A percentile compares a stretch with the other conserved stretches of the same genome.
Evolutionary conservation across 1,140 invertebrate genomes (phyloP).

Genomic region (Trichogramma pretiosum): DNA sequence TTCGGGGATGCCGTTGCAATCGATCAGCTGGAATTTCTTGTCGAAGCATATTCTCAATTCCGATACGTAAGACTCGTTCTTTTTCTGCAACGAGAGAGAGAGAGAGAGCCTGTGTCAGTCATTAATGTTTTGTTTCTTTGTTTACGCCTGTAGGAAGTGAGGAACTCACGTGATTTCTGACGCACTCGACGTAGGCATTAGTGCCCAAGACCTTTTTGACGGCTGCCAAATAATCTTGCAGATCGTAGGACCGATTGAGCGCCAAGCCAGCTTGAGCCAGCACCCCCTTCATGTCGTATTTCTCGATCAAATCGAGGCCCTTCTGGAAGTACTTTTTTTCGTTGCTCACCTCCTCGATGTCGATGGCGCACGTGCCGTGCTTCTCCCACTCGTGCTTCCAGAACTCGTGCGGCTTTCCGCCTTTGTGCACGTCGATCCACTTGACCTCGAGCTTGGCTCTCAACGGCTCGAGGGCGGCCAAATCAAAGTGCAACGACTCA

Average conservation of each 20-base stretch:
- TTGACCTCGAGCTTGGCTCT: slow-evolving; percentile 52
- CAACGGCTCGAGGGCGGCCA: slow-evolving; percentile 50
- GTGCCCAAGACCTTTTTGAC: slow-evolving; percentile 38
- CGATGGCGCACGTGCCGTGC: slow-evolving; percentile 71
- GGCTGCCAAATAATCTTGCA: slow-evolving; percentile 50
- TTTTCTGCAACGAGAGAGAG: slow-evolving; percentile 35
- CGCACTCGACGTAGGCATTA: slow-evolving; percentile 26
- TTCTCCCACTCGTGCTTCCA: slow-evolving; percentile 82
- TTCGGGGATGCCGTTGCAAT: slow-evolving; percentile 49
- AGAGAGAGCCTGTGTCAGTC: not conserved
- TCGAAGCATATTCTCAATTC: slow-evolving; percentile 55
- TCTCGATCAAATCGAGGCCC: slow-evolving; percentile 54
- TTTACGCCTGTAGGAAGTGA: not conserved
- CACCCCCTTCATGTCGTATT: slow-evolving; percentile 57
- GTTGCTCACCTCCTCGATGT: slow-evolving; percentile 50
- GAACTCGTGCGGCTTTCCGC: slow-evolving; percentile 50
- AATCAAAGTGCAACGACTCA: slow-evolving; percentile 55
- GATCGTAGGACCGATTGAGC: slow-evolving; percentile 51
- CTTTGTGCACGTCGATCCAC: slow-evolving; percentile 67
- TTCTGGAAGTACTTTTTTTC: slow-evolving; percentile 66
- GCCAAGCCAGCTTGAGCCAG: slow-evolving; percentile 49
- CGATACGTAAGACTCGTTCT: slow-evolving; percentile 42
- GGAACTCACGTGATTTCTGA: slow-evolving; percentile 22
- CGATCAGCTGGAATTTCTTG: slow-evolving; percentile 51
- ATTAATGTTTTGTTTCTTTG: no score